Conservation (phyloP, 2,113 vertebrate species). For the Thryonomys swinderianus region DNA sequence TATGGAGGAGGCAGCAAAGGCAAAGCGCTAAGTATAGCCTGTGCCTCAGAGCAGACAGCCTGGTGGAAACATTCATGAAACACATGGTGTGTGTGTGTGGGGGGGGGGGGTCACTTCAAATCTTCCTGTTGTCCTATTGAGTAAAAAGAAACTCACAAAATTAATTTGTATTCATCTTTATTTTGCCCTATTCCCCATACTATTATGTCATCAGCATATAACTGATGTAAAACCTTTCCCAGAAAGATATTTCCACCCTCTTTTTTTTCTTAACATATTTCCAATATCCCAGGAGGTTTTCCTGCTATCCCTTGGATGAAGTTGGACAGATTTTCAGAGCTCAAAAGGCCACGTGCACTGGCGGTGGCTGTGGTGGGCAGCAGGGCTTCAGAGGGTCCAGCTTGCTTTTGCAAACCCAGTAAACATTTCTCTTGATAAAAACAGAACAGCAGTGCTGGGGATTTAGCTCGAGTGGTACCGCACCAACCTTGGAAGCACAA, state of each 20-base stretch:
- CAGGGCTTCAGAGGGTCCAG: not conserved
- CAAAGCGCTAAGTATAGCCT: not conserved
- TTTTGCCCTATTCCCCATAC: not conserved
- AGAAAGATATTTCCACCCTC: not conserved
- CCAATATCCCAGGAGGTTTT: not conserved
- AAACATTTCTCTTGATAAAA: not conserved
- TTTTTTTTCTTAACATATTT: not conserved
- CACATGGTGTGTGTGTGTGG: too few relatives aligned
- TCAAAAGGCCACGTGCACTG: rapidly evolving
- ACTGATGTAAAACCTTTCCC: not conserved
- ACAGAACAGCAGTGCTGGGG: too few relatives aligned
- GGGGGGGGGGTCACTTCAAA: not conserved
- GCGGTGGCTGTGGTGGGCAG: not conserved
- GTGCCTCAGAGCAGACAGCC: not conserved
- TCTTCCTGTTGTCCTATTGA: not conserved
- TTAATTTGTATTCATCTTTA: not conserved
- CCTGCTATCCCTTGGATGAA: not conserved
- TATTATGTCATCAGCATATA: not conserved
- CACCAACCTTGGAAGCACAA: too few relatives aligned
- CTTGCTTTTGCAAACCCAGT: not conserved
- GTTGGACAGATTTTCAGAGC: not conserved
- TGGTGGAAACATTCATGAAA: not conserved
- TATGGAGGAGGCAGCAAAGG: not conserved
- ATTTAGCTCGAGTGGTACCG: too few relatives aligned
- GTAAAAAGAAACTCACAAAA: not conserved